phyloP scores from a whole-genome alignment of 2,113 vertebrate genomes.

The Pseudorasbora parva region DNA sequence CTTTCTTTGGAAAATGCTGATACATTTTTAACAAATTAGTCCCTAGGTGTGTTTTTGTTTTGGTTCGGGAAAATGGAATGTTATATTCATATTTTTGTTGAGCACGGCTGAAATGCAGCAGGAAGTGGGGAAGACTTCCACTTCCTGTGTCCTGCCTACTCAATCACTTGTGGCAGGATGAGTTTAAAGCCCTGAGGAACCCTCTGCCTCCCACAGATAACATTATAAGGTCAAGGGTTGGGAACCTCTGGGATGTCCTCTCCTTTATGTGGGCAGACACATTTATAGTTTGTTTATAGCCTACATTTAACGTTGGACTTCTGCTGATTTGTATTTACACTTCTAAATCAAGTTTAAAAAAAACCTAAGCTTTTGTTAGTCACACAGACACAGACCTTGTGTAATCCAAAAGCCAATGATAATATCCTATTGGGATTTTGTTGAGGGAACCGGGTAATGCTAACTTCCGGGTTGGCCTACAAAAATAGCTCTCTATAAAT shows the following conservation, averaged over 20 bases:
- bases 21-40: slow-evolving; percentile 19
- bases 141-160: slow-evolving; percentile 57
- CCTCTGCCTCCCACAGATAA: slow-evolving; percentile 41
- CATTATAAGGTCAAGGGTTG: slow-evolving; percentile 48
- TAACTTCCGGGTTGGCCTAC: too few relatives aligned
- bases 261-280: slow-evolving; percentile 21
- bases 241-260: slow-evolving; percentile 51
- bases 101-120: slow-evolving; percentile 30
- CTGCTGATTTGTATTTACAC: too few relatives aligned
- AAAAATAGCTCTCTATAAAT: too few relatives aligned
- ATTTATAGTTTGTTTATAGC: too few relatives aligned
- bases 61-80: slow-evolving; percentile 19
- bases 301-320: too few relatives aligned
- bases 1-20: slow-evolving; percentile 16
- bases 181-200: slow-evolving; percentile 51
- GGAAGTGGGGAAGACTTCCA: slow-evolving; percentile 46
- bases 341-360: too few relatives aligned
- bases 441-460: too few relatives aligned
- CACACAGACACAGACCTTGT: too few relatives aligned
- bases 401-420: too few relatives aligned
- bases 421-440: too few relatives aligned
- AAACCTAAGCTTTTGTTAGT: too few relatives aligned
- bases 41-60: not conserved
- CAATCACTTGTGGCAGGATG: slow-evolving; percentile 1
- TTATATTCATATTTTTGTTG: slow-evolving; percentile 25